These are phyloP conservation scores for Acromyrmex echinatior DNA, from an alignment of 1,140 invertebrate genomes.

Conservation along the genomic window DNA sequence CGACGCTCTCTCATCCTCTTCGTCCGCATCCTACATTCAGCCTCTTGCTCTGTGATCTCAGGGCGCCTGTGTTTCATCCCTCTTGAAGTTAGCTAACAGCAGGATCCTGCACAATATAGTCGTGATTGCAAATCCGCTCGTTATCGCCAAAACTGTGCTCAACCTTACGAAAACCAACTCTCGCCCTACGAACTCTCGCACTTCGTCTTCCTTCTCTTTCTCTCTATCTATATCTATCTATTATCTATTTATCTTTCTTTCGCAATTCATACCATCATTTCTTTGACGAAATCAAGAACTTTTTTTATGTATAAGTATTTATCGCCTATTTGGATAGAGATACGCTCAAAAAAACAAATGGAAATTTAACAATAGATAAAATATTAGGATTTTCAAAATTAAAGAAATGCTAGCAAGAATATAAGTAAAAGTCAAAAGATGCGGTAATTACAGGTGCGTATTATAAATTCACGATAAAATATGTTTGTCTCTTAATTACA, in stretches of 20 bases:
- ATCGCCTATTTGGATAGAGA: neutral
- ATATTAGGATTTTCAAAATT: too few species aligned
- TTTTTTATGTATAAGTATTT: conserved; percentile 2
- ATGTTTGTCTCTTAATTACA: too few species aligned
- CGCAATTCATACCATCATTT: neutral
- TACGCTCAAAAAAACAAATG: neutral
- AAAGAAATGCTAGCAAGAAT: too few species aligned
- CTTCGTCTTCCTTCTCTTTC: neutral
- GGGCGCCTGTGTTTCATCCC: conserved; percentile 81
- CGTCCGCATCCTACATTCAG: conserved; percentile 63
- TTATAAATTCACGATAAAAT: too few species aligned
- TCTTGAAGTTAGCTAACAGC: conserved; percentile 81
- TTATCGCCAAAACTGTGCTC: conserved; percentile 82
- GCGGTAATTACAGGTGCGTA: too few species aligned
- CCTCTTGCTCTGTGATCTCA: conserved; percentile 80
- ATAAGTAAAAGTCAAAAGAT: too few species aligned
- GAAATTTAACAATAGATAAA: neutral
- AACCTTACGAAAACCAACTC: conserved; percentile 74
- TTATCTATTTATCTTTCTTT: conserved; percentile 14
- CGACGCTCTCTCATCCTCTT: conserved; percentile 67
- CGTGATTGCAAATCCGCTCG: conserved; percentile 85
- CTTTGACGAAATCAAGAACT: conserved; percentile 34
- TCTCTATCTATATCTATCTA: neutral
- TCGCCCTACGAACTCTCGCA: neutral
- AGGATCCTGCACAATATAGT: conserved; percentile 82